Base-by-base conservation (phyloP, 2,797 vertebrate species). In the Sebastes iracundus region DNA sequence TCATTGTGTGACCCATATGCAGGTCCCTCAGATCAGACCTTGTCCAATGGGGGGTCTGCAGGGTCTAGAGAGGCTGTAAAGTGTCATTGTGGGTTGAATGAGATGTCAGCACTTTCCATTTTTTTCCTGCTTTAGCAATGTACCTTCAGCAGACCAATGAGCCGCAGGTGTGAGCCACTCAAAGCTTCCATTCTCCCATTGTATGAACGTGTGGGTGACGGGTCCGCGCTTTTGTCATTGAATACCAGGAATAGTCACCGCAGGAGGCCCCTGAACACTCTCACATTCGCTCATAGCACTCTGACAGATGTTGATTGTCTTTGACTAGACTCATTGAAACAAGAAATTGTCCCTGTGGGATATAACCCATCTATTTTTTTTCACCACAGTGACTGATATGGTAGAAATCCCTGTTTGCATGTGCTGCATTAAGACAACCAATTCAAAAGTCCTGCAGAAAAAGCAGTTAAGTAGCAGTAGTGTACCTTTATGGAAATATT, bases 111-210 rank as follows among this genome's bases (percentile, higher is more conserved):
- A 25, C 23, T 77, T 81, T 66, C n/a, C 20, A 1, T 49, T 69
- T 65, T 69, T 65, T 53, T 28, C 7, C 38, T 61, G 28, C 60
- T 81, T 72, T 72, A 75, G 16, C 53, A 65, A 12, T 65, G 52
- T 58, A 46, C 58, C 23, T 69, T 85, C 58, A 61, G 66, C 4
- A 1, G 22, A 68, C 61, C 38, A 52, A 77, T 67, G 62, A 69
- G 56, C 78, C 71, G 76, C 78, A 75, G 73, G 82, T 80, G 63
- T 60, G 82, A 85, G 69, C 85, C 73, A 83, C 66, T 79, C 75
- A 61, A 46, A 66, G 66, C 72, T 67, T 53, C 52, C 33, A 27
- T 71, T 79, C 62, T 75, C 18, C 70, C 55, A 35, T 80, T 83
- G 79, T 82, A 70, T 55, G 62, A 77, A 11, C 3, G 22, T 38